phyloP scores from a whole-genome alignment of 2,888 invertebrate species.

The Hypolimnas misippus region DNA sequence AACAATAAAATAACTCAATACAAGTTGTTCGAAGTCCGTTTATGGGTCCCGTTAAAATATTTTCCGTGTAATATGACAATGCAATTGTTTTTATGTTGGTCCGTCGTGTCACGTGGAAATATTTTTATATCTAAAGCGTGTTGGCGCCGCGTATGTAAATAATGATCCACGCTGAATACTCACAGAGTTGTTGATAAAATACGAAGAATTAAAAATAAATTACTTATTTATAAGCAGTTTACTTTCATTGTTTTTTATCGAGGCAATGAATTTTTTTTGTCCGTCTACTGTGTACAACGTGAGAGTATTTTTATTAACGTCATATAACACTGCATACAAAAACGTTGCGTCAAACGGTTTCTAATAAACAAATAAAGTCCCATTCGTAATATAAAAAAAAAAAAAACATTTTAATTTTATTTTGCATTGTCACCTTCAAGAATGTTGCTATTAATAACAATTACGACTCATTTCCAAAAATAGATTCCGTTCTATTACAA shows the following conservation, averaged over 20 bases:
- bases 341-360: not conserved
- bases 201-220: constrained; percentile 22
- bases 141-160: constrained; percentile 14
- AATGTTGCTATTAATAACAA: not conserved
- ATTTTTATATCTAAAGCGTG: constrained; percentile 35
- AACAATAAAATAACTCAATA: constrained; percentile 71
- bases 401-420: not conserved
- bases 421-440: not conserved
- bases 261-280: constrained; percentile 1
- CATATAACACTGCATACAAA: not conserved
- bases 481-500: not conserved
- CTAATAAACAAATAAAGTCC: not conserved
- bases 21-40: constrained; percentile 50
- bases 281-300: constrained; percentile 14
- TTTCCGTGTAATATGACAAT: constrained; percentile 48
- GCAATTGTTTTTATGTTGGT: constrained; percentile 33
- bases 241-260: constrained; percentile 17
- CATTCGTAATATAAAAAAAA: not conserved
- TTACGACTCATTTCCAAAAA: constrained; percentile 1
- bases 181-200: constrained; percentile 16
- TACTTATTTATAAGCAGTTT: constrained; percentile 27
- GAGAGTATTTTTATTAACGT: constrained; percentile 23
- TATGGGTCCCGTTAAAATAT: constrained; percentile 58
- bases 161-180: not conserved
- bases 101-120: constrained; percentile 25